Evolutionary conservation across 2,797 vertebrate species (phyloP).

Genomic region (Florisuga fusca): DNA sequence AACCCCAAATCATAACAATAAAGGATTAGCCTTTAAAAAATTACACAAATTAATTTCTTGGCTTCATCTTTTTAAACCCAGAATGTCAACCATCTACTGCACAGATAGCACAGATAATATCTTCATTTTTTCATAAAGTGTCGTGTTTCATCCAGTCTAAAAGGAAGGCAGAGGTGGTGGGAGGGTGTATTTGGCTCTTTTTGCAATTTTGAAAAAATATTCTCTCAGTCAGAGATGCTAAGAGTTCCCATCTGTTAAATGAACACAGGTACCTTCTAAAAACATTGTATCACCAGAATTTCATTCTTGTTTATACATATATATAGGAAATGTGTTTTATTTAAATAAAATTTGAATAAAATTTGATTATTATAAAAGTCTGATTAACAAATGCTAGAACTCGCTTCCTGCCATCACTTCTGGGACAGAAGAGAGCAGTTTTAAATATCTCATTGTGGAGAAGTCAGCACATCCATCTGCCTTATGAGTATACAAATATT

Average conservation of each 20-base stretch:
- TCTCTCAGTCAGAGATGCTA: neutral
- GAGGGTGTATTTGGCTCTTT: neutral
- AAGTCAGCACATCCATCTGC: neutral
- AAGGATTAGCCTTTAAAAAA: constrained; percentile 9
- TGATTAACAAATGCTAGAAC: neutral
- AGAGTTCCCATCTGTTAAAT: neutral
- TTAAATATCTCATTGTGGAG: neutral
- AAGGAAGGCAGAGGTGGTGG: accelerated
- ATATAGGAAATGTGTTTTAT: neutral
- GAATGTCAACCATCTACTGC: neutral
- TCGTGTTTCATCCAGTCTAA: neutral
- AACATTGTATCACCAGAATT: neutral
- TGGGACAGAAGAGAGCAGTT: neutral
- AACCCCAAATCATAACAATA: neutral
- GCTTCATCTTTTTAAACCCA: neutral
- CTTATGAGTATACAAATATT: neutral
- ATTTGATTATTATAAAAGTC: neutral
- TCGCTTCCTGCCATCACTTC: neutral
- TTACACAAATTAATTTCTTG: neutral
- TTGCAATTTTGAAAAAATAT: neutral
- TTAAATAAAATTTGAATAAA: neutral
- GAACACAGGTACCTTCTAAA: neutral
- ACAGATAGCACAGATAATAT: neutral
- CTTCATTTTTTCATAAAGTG: neutral
- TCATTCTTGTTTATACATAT: neutral